Evolutionary conservation across 1,140 invertebrate genomes (phyloP), one percentile per base, ranked within the genome.

Genomic region (Mizuhopecten yessoensis): DNA sequence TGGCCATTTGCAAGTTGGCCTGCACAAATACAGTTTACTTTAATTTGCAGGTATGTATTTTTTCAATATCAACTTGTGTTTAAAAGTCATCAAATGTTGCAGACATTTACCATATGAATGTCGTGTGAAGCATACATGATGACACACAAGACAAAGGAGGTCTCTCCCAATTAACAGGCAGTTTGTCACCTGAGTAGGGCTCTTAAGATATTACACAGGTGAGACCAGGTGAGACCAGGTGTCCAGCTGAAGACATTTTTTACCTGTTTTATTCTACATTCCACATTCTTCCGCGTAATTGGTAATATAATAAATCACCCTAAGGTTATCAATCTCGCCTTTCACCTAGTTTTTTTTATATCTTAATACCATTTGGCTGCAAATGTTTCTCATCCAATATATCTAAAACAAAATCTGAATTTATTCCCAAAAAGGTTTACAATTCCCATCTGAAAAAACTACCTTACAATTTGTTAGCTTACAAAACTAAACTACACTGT

Each of bases 131-230:
- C n/a, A 1, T 29, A 11, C 9, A 29, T 29, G 57, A 75, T 75
- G 57, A 75, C 57, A 75, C 57, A 75, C 23, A 75, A 75, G 57
- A 75, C 57, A 75, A 29, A 75, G 29, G n/a, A 75, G 57, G 57
- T n/a, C n/a, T n/a, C 57, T 75, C 1, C 45, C n/a, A 75, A 75
- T 75, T 75, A 75, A 75, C 57, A 75, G 57, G 57, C 29, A 75
- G 2, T 75, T 29, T 75, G 11, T 75, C 57, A 29, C n/a, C 15
- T 7, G 36, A 39, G 36, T 75, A n/a, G 29, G 57, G 57, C 57
- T 29, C 57, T 75, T 75, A 0, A 75, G 57, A 29, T n/a, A 75
- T 75, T 75, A 75, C 57, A 75, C 57, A 75, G 57, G 57, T 75
- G 29, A n/a, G 57, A 3, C 57, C 57, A 75, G 57, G 57, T 75